Conservation (phyloP, 2,797 vertebrate genomes). For the Sebastes iracundus region DNA sequence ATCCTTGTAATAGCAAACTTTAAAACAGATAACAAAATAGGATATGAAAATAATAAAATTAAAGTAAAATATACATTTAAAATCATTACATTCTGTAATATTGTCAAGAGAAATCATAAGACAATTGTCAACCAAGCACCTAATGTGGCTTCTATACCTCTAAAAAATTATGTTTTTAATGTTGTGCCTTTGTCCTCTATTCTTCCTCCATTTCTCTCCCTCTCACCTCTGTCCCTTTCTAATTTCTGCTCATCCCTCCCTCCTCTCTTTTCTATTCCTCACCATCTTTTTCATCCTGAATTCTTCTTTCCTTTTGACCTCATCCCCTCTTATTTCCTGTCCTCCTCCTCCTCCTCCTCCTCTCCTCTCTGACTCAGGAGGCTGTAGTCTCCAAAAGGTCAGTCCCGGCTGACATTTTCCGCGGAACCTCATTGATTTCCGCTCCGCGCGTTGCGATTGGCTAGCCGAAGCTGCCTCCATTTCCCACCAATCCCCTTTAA, state of each 20-base stretch:
- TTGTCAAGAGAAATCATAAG: neutral
- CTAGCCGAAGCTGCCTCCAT: conserved; percentile 65
- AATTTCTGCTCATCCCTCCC: conserved; percentile 24
- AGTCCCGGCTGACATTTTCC: conserved; percentile 81
- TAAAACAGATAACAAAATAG: neutral
- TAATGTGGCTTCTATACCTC: neutral
- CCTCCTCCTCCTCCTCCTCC: conserved; percentile 29
- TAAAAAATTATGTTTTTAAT: neutral
- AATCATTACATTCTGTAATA: neutral
- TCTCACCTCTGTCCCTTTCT: conserved; percentile 6
- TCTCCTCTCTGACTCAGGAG: conserved; percentile 60
- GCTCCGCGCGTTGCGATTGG: conserved; percentile 64
- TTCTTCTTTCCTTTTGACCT: conserved; percentile 41
- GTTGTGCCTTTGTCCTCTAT: neutral
- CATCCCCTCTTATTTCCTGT: conserved; percentile 58
- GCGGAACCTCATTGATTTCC: conserved; percentile 80
- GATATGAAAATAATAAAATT: neutral
- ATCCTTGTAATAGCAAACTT: neutral
- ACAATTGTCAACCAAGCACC: neutral
- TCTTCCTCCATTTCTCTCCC: neutral
- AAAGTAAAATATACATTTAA: neutral
- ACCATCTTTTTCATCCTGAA: conserved; percentile 30
- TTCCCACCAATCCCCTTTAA: conserved; percentile 74
- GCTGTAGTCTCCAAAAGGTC: conserved; percentile 78
- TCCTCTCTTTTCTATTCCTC: conserved; percentile 24